phyloP scores from a whole-genome alignment of 2,797 vertebrate genomes.

The Simalia tracyae region DNA sequence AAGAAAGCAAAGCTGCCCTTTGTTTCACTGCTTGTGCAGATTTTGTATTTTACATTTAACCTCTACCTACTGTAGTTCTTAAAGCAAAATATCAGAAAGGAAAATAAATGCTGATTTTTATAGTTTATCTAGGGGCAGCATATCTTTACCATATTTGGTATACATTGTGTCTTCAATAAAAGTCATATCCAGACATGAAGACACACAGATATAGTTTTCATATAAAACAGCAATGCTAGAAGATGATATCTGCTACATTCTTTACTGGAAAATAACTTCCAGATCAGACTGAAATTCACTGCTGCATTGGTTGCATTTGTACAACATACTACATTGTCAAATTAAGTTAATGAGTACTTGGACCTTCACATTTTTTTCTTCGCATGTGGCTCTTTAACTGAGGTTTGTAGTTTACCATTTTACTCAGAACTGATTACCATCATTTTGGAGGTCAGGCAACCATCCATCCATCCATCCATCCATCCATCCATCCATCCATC shows the following conservation, averaged over 20 bases:
- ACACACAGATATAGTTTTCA: neutral
- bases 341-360: neutral
- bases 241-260: neutral
- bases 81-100: neutral
- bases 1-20: conserved; percentile 40
- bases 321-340: neutral
- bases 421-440: neutral
- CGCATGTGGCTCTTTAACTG: neutral
- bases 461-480: no score
- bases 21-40: conserved; percentile 22
- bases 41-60: fast-evolving
- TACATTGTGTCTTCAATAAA: neutral
- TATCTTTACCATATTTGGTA: neutral
- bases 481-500: no score
- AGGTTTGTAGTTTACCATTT: neutral
- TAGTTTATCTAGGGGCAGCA: neutral
- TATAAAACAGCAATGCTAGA: neutral
- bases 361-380: neutral
- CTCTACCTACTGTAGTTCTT: neutral
- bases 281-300: no score
- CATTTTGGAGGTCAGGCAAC: neutral
- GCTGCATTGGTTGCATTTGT: neutral
- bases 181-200: neutral
- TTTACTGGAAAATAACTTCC: neutral
- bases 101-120: neutral